Evolutionary conservation across 2,888 invertebrate genomes (phyloP).

Genomic region (Drosophila affinis): DNA sequence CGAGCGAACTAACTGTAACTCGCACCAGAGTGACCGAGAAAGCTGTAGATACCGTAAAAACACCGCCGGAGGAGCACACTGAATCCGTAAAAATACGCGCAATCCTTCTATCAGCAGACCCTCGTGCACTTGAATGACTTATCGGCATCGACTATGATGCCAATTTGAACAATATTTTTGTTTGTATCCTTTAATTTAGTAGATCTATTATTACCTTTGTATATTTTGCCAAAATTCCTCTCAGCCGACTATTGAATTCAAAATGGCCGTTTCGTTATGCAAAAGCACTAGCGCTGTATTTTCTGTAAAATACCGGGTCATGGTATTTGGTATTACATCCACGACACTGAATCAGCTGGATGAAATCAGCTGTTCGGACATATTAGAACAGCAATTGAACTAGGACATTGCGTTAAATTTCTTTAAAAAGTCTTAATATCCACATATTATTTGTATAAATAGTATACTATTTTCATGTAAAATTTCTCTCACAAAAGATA

Average conservation of each 20-base stretch:
- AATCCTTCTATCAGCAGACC: not conserved
- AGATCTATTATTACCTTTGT: not conserved
- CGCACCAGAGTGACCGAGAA: constrained; percentile 33
- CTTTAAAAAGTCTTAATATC: too few species aligned
- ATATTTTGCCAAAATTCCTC: not conserved
- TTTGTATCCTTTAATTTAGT: not conserved
- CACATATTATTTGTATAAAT: too few species aligned
- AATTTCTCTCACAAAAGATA: too few species aligned
- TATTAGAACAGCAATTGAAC: too few species aligned
- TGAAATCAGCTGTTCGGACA: too few species aligned
- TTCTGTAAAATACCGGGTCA: too few species aligned
- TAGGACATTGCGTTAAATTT: too few species aligned
- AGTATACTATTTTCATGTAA: too few species aligned
- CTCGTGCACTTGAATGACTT: not conserved
- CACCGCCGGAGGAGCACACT: not conserved
- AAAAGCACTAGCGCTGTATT: not conserved
- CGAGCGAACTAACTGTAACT: constrained; percentile 46
- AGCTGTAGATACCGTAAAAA: not conserved
- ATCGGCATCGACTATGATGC: not conserved
- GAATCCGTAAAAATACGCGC: not conserved
- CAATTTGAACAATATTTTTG: not conserved
- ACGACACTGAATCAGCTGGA: too few species aligned
- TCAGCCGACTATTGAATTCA: not conserved
- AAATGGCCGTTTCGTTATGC: not conserved
- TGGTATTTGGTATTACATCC: too few species aligned